A percentile compares a stretch with the other conserved stretches of the same genome.
These are phyloP conservation scores for Drosophila leonis DNA, from an alignment of 2,888 invertebrate genomes.

Conservation along the genomic window DNA sequence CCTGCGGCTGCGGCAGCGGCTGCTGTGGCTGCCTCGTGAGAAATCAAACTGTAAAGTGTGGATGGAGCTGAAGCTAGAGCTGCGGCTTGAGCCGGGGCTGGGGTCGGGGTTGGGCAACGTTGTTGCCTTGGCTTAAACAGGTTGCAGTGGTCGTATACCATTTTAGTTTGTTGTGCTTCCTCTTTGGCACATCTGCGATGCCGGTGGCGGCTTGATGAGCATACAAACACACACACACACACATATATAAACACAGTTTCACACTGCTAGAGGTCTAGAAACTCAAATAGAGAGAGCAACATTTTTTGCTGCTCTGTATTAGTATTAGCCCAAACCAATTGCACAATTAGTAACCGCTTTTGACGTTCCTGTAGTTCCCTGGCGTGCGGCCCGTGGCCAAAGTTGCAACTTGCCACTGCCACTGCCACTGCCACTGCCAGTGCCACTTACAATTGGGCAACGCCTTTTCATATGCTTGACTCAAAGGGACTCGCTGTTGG, in stretches of 20 bases:
- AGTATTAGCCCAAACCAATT: conserved; percentile 77
- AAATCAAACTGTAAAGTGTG: conserved; percentile 79
- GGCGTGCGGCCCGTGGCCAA: conserved; percentile 40
- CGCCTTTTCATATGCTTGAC: conserved; percentile 48
- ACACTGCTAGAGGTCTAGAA: conserved; percentile 32
- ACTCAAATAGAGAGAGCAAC: conserved; percentile 41
- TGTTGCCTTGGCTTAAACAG: conserved; percentile 64
- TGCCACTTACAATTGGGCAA: conserved; percentile 45
- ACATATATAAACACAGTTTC: conserved; percentile 14
- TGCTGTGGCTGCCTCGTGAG: conserved; percentile 67
- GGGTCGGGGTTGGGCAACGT: conserved; percentile 17
- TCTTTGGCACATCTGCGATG: conserved; percentile 59
- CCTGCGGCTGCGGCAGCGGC: conserved; percentile 60
- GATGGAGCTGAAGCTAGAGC: conserved; percentile 42
- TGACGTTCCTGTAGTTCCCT: conserved; percentile 59
- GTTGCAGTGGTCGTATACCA: conserved; percentile 78
- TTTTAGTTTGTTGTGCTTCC: conserved; percentile 71
- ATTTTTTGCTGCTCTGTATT: conserved; percentile 38
- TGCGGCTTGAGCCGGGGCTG: conserved; percentile 9
- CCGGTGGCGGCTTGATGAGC: conserved; percentile 62
- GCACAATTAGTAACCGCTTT: conserved; percentile 79
- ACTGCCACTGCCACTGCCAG: conserved; percentile 23
- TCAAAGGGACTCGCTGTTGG: conserved; percentile 20
- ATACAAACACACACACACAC: conserved; percentile 30
- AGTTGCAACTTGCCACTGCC: conserved; percentile 39